Evolutionary conservation across 2,113 vertebrate genomes (phyloP), one percentile per base, ranked within the genome.

Genomic region (Leuciscus idus): DNA sequence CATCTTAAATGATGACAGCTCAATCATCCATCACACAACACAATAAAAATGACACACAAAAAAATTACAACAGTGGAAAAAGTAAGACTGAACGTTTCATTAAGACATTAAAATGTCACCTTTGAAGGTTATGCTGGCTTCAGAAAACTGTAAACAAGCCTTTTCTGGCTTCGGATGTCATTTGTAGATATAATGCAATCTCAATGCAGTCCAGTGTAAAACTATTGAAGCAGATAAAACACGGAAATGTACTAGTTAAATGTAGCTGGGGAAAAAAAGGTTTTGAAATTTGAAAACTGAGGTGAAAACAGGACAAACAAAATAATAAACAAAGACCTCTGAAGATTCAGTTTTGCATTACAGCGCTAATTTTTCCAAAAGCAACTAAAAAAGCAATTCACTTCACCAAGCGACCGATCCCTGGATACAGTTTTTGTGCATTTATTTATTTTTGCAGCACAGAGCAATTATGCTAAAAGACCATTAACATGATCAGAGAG

Each of bases 321-420:
- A 12, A 33, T 19, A 10, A 30, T 52, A 55, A 55, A 21, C 5
- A 7, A 52, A 76, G 74, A 76, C 13, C n/a, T 50, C n/a, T 55
- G 8, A 50, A 75, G n/a, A 75, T 3, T 6, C 12, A 9, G 17
- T 46, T 73, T 23, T 30, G 26, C 30, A 21, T 57, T 33, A 77
- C 3, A 57, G 17, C 52, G 23, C 15, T 12, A n/a, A 57, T 77
- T 55, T 50, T 55, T 6, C 9, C n/a, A 8, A 13, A 77, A 77
- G 26, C 46, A 59, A 23, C 76, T 78, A 78, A 57, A 76, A 76
- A 78, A 59, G 50, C 76, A 59, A 23, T 76, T 76, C 48, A 55
- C 74, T 57, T 78, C 17, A 78, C 30, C 0, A 10, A 61, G 11
- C 3, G 55, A 43, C 55, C 4, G 19, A 28, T n/a, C 55, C 6